Base-by-base conservation (phyloP, 2,113 vertebrate genomes). In the Gymnarchus niloticus region DNA sequence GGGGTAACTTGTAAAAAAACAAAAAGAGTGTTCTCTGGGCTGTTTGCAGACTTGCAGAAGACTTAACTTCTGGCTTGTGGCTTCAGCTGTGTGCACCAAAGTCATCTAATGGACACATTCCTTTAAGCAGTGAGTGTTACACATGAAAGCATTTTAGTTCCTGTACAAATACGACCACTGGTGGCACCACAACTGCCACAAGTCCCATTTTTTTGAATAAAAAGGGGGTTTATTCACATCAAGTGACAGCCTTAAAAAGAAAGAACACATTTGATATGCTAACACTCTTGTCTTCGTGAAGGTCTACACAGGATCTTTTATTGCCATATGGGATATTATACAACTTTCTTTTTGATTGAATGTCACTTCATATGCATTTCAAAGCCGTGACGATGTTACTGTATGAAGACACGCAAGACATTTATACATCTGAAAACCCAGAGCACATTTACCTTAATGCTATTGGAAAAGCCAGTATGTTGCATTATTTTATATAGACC, bases 221-320 rank as follows among this genome's bases (percentile, higher is more conserved):
- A 46, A 44, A 59, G 7, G 23, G 37, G 56, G 59, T 83, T 83
- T 59, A 83, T 83, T 57, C 82, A 59, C 54, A 83, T 83, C 81
- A 44, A 33, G 44, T 77, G 37, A n/a, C 78, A 51, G 49, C 10
- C 80, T 52, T 28, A 54, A 4, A 52, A 2, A n/a, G n/a, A n/a
- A 54, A 7, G 33, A 57, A 37, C 33, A 56, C 52, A 44, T 57
- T 83, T 33, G 52, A 83, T 56, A 83, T 44, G 33, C 7, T 83
- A 44, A 83, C 33, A 59, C 81, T 83, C 25, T 83, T 83, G 81
- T 83, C 69, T 76, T 76, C 28, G 69, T 10, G 69, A 76, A 10
- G 37, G 9, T 4, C 10, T 10, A 76, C 17, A 3, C 3, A n/a
- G 37, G 21, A 76, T 76, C 69, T 33, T 41, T 76, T 76, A 44